phyloP scores from a whole-genome alignment of 2,113 vertebrate genomes.

The Dicerorhinus sumatrensis region DNA sequence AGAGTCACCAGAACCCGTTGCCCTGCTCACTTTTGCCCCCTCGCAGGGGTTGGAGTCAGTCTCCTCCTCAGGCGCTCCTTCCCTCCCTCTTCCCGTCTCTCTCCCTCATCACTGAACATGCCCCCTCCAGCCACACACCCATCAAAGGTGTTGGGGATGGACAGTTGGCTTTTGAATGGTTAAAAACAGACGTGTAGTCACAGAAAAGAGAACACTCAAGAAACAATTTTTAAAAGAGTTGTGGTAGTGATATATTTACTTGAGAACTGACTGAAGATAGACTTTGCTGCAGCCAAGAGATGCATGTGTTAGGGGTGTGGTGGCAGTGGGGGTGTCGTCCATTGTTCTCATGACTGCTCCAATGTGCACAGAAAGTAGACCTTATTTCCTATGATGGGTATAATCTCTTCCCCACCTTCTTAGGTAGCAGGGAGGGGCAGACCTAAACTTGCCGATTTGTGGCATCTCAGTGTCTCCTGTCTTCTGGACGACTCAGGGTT shows the following conservation, averaged over 20 bases:
- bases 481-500: not conserved
- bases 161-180: not conserved
- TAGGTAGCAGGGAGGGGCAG: not conserved
- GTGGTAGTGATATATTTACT: not conserved
- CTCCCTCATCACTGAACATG: not conserved
- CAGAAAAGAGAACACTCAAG: not conserved
- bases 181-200: not conserved
- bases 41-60: not conserved
- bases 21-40: too few relatives aligned
- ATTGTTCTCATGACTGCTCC: not conserved
- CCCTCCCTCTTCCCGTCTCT: too few relatives aligned
- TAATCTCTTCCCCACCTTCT: not conserved
- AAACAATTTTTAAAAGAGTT: not conserved
- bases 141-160: not conserved
- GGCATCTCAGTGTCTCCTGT: not conserved
- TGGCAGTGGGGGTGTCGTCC: too few relatives aligned
- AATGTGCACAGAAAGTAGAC: not conserved
- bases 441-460: not conserved
- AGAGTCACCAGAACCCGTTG: not conserved
- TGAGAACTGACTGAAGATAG: not conserved
- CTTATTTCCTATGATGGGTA: not conserved
- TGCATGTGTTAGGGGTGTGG: accelerated
- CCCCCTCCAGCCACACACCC: too few relatives aligned
- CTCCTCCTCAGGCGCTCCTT: too few relatives aligned
- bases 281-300: not conserved